Percentiles rank a stretch among this genome's conserved stretches.
These are phyloP conservation scores for Litocranius walleri DNA, from an alignment of 2,113 vertebrate species.

Conservation along the genomic window DNA sequence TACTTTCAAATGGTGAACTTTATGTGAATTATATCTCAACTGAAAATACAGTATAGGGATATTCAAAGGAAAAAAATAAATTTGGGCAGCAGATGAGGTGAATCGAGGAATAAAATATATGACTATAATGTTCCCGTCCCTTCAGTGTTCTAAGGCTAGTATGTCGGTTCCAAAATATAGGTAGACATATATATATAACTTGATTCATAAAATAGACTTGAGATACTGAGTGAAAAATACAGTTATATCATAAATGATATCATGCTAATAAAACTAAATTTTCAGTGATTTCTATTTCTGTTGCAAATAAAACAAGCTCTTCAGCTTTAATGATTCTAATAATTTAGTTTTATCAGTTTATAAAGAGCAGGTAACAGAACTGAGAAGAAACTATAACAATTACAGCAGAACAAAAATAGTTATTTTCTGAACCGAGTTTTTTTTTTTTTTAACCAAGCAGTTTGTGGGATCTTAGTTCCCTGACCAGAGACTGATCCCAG, in stretches of 20 bases:
- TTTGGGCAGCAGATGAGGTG: background rate
- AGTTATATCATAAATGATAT: background rate
- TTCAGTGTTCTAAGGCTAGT: background rate
- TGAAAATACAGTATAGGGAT: background rate
- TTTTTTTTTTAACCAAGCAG: background rate
- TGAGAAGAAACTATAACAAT: background rate
- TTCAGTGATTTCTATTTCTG: background rate
- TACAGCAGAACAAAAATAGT: background rate
- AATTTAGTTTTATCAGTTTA: background rate
- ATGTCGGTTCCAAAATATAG: background rate
- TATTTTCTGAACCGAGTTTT: background rate
- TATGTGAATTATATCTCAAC: background rate
- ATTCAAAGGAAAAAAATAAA: background rate
- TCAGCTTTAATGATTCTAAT: background rate
- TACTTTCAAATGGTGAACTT: background rate
- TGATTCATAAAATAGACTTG: constrained; percentile 1
- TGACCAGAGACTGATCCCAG: background rate
- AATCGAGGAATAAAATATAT: background rate
- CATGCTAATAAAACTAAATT: background rate
- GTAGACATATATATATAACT: background rate
- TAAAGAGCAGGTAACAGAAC: background rate
- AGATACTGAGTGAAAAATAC: background rate
- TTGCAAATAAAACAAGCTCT: background rate
- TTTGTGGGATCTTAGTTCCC: background rate
- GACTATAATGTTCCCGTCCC: background rate